Evolutionary conservation across 1,140 invertebrate genomes (phyloP).

Genomic region (Drosophila santomea): DNA sequence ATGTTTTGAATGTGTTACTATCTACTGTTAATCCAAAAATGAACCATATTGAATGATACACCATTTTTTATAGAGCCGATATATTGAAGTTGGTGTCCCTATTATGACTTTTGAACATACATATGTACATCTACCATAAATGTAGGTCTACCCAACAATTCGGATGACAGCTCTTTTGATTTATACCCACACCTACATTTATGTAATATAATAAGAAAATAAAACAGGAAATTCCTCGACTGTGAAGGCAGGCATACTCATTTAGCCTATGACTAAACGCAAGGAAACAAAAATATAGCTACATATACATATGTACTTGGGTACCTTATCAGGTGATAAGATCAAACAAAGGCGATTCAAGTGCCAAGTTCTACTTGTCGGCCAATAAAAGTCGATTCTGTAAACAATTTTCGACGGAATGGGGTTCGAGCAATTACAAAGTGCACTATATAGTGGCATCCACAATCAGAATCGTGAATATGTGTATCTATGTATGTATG

Average conservation of each 20-base stretch:
- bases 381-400: slow-evolving; percentile 45
- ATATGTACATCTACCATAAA: too few species aligned
- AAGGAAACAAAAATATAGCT: not conserved
- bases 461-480: slow-evolving; percentile 30
- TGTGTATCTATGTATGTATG: not conserved
- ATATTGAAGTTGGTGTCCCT: too few species aligned
- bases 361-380: slow-evolving; percentile 55
- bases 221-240: slow-evolving; percentile 35
- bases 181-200: too few species aligned
- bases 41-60: too few species aligned
- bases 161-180: too few species aligned
- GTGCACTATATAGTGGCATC: slow-evolving; percentile 29
- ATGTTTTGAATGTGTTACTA: too few species aligned
- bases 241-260: slow-evolving; percentile 27
- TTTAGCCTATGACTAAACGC: slow-evolving; percentile 38
- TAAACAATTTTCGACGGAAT: slow-evolving; percentile 36
- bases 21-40: too few species aligned
- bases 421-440: slow-evolving; percentile 35
- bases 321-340: slow-evolving; percentile 57
- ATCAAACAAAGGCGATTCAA: slow-evolving; percentile 60
- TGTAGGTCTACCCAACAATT: too few species aligned
- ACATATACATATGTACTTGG: not conserved
- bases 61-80: too few species aligned
- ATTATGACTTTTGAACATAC: too few species aligned
- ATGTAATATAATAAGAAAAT: not conserved